These are phyloP conservation scores for Lysandra coridon DNA, from an alignment of 2,888 invertebrate species.

Conservation along the genomic window DNA sequence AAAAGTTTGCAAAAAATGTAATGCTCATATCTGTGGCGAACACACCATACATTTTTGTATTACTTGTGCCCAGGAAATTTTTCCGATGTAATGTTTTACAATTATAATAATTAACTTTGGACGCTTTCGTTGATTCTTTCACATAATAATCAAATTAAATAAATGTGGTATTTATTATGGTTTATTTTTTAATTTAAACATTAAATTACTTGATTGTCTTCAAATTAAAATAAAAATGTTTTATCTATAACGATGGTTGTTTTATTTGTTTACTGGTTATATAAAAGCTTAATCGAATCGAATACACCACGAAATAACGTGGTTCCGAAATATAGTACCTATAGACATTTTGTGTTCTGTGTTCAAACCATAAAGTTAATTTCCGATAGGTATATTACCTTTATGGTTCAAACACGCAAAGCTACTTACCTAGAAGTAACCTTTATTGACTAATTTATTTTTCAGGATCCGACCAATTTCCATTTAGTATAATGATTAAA, in stretches of 20 bases:
- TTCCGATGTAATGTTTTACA: neutral
- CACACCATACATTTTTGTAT: neutral
- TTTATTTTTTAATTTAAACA: neutral
- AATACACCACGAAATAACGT: too few species aligned
- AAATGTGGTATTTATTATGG: neutral
- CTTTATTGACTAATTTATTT: neutral
- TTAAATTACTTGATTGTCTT: too few species aligned
- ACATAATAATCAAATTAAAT: neutral
- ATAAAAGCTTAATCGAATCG: too few species aligned
- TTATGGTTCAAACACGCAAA: neutral
- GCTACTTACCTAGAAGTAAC: neutral
- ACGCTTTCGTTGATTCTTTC: neutral
- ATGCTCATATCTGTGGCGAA: neutral
- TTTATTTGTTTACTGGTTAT: too few species aligned
- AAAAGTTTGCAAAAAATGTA: slow-evolving; percentile 4
- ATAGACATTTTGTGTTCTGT: too few species aligned
- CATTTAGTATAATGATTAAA: neutral
- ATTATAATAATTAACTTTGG: neutral
- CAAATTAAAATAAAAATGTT: too few species aligned
- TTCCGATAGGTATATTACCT: neutral
- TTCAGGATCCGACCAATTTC: neutral
- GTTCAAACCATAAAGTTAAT: too few species aligned
- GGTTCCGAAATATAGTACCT: too few species aligned
- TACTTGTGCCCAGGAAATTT: neutral
- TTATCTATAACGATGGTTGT: too few species aligned